These are phyloP conservation scores for Nymphalis c-album DNA, from an alignment of 2,888 invertebrate genomes.

Conservation along the genomic window DNA sequence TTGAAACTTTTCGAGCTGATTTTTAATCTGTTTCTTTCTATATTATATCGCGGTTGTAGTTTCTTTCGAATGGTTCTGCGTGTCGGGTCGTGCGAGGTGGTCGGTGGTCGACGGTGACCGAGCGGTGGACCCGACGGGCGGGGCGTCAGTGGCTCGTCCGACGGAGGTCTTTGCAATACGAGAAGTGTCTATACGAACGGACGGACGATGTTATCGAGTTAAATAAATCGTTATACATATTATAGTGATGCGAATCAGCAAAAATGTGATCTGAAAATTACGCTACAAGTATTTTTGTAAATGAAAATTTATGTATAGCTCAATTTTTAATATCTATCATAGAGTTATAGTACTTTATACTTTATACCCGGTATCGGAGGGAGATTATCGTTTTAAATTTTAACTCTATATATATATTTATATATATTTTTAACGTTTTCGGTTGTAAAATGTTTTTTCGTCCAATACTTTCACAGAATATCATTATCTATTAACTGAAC, in stretches of 20 bases:
- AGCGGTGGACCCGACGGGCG: not conserved
- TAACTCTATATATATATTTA: conserved; percentile 40
- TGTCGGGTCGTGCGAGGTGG: not conserved
- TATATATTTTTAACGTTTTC: conserved; percentile 33
- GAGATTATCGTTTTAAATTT: conserved; percentile 36
- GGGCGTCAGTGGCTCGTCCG: not conserved
- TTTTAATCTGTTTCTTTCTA: not conserved
- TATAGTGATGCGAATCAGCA: conserved; percentile 45
- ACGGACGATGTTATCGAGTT: conserved; percentile 12
- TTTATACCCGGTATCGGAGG: conserved; percentile 36
- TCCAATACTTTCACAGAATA: conserved; percentile 31
- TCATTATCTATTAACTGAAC: conserved; percentile 17
- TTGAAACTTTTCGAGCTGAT: too few species aligned
- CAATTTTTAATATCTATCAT: conserved; percentile 67
- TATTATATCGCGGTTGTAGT: not conserved
- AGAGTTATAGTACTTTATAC: conserved; percentile 32
- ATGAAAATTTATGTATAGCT: conserved; percentile 77
- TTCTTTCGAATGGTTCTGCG: not conserved
- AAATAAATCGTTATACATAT: conserved; percentile 31
- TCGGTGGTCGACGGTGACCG: not conserved
- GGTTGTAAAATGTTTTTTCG: conserved; percentile 35
- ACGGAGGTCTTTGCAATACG: conserved; percentile 21
- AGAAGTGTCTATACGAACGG: conserved; percentile 9
- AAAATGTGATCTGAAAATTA: conserved; percentile 77
- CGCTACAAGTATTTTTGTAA: conserved; percentile 80